A percentile compares a stretch with the other conserved stretches of the same genome.
phyloP scores from a whole-genome alignment of 2,888 invertebrate genomes.

The Callinectes sapidus region DNA sequence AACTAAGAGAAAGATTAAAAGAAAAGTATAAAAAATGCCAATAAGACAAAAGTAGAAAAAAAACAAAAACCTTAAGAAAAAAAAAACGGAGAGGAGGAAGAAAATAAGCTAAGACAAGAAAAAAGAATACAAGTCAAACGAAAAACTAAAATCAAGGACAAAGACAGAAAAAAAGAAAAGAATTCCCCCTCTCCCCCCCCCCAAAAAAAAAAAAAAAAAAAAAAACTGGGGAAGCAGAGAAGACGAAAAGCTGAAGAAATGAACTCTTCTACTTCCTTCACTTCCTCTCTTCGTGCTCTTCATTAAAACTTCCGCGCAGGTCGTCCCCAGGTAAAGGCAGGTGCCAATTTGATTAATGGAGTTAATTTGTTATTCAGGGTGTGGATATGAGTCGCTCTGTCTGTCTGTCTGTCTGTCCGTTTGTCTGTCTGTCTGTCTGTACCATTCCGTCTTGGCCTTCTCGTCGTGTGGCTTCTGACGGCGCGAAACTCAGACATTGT shows the following conservation, averaged over 20 bases:
- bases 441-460: background rate
- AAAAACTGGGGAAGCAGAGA: background rate
- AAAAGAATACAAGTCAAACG: no score
- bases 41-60: no score
- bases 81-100: no score
- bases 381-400: background rate
- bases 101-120: no score
- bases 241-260: background rate
- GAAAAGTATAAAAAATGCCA: no score
- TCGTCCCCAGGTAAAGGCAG: background rate
- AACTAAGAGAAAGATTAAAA: no score
- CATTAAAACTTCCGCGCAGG: conserved; percentile 5
- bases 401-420: background rate
- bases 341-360: conserved; percentile 14
- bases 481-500: no score
- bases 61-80: no score
- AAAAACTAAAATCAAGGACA: no score
- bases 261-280: background rate
- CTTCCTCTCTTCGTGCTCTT: background rate
- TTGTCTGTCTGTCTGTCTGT: background rate
- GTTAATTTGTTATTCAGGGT: conserved; percentile 3
- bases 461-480: background rate
- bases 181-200: no score
- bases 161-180: no score
- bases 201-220: background rate